Evolutionary conservation across 2,888 invertebrate species (phyloP).

Genomic region (Thecocarcelia acutangulata): DNA sequence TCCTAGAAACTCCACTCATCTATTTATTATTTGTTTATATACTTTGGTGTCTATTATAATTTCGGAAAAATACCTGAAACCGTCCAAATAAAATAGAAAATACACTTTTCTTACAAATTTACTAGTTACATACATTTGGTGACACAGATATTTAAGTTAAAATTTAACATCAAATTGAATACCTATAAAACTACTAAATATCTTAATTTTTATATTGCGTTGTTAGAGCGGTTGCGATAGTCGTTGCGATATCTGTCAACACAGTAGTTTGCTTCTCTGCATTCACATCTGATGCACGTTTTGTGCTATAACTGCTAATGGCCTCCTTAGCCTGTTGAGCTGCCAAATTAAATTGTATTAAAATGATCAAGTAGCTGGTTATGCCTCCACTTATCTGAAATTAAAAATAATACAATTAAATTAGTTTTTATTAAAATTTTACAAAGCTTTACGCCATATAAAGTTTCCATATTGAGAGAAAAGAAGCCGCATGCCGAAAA

Average conservation of each 20-base stretch:
- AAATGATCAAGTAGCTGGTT: slow-evolving; percentile 81
- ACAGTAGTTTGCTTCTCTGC: background rate
- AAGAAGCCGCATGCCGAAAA: slow-evolving; percentile 82
- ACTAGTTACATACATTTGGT: no score
- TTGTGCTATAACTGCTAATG: slow-evolving; percentile 69
- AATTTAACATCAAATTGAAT: no score
- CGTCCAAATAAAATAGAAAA: no score
- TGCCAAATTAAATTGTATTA: slow-evolving; percentile 81
- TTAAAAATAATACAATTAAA: background rate
- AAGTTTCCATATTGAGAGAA: slow-evolving; percentile 81
- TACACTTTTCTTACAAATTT: no score
- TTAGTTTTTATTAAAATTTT: background rate
- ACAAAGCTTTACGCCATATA: slow-evolving; percentile 77
- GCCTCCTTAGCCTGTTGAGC: slow-evolving; percentile 79
- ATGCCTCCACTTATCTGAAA: slow-evolving; percentile 79
- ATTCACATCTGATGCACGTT: slow-evolving; percentile 70
- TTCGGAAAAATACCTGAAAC: no score
- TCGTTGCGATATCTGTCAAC: slow-evolving; percentile 1
- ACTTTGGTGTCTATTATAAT: no score
- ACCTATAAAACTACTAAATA: no score
- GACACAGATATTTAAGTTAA: no score
- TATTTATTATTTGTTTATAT: no score
- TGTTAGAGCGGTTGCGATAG: background rate
- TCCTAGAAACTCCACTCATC: no score
- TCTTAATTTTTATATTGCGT: background rate